Evolutionary conservation across 64 coral and sea anemone species (phyloP).

Genomic region (Stichodactyla helianthus): DNA sequence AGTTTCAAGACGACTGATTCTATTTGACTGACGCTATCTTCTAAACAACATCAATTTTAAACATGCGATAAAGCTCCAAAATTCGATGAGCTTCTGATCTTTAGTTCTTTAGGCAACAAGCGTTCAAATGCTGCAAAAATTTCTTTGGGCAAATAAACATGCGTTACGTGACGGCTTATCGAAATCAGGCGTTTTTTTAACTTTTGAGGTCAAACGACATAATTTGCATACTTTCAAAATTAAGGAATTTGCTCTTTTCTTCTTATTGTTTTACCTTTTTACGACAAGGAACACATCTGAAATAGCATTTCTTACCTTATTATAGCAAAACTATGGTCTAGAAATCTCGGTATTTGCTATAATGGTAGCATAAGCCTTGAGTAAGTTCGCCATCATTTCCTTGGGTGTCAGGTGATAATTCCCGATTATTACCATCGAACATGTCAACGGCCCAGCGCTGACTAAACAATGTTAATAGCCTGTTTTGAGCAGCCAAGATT

Average conservation of each 20-base stretch:
- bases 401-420: too few species aligned
- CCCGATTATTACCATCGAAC: too few species aligned
- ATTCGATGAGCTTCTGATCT: slow-evolving; percentile 22
- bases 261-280: not conserved
- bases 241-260: not conserved
- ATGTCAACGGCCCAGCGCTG: too few species aligned
- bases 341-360: not conserved
- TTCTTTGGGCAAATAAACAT: slow-evolving; percentile 48
- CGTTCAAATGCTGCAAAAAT: slow-evolving; percentile 46
- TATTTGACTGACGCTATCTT: slow-evolving; percentile 22
- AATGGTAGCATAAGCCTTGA: too few species aligned
- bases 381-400: too few species aligned
- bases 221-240: not conserved
- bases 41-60: slow-evolving; percentile 47
- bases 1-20: slow-evolving; percentile 1
- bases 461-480: too few species aligned
- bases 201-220: not conserved
- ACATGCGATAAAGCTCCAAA: slow-evolving; percentile 55
- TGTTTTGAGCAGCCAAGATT: too few species aligned
- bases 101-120: slow-evolving; percentile 24
- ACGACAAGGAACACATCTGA: not conserved
- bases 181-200: slow-evolving; percentile 33
- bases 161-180: slow-evolving; percentile 23
- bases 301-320: not conserved
- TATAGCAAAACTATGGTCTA: not conserved